phyloP scores from a whole-genome alignment of 2,797 vertebrate genomes.

The Sebastolobus alascanus region DNA sequence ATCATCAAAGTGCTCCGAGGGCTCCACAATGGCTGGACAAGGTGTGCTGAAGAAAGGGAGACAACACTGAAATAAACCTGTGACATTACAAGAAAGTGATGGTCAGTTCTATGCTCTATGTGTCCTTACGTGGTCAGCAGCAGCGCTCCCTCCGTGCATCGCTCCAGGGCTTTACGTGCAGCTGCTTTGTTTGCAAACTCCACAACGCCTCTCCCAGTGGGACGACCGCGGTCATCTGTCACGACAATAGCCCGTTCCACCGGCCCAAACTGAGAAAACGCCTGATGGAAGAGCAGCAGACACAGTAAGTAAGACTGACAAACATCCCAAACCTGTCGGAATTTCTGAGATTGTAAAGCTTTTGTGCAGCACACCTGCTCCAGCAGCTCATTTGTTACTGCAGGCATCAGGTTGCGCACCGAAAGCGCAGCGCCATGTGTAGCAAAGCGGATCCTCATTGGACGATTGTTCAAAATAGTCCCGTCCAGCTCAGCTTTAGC shows the following conservation, averaged over 20 bases:
- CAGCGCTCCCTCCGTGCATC: conserved; percentile 94
- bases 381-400: conserved; percentile 97
- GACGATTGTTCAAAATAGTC: conserved; percentile 91
- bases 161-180: conserved; percentile 95
- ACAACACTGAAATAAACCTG: background rate
- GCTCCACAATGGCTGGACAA: conserved; percentile 95
- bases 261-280: conserved; percentile 94
- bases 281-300: conserved; percentile 53
- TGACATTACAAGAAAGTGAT: too few relatives aligned
- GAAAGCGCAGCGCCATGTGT: conserved; percentile 93
- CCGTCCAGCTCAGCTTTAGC: conserved; percentile 97
- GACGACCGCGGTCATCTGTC: conserved; percentile 94
- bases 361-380: conserved; percentile 84
- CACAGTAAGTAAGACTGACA: background rate
- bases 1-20: conserved; percentile 95
- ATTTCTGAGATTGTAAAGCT: background rate
- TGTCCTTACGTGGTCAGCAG: conserved; percentile 94
- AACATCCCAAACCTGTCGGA: background rate
- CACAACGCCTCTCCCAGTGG: conserved; percentile 94
- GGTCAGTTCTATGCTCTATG: accelerated
- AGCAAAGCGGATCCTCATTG: conserved; percentile 94
- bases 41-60: conserved; percentile 87
- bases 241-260: conserved; percentile 95
- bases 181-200: conserved; percentile 95
- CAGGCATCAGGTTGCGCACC: conserved; percentile 93